These are phyloP conservation scores for Plagodis pulveraria DNA, from an alignment of 2,888 invertebrate species.

Conservation along the genomic window DNA sequence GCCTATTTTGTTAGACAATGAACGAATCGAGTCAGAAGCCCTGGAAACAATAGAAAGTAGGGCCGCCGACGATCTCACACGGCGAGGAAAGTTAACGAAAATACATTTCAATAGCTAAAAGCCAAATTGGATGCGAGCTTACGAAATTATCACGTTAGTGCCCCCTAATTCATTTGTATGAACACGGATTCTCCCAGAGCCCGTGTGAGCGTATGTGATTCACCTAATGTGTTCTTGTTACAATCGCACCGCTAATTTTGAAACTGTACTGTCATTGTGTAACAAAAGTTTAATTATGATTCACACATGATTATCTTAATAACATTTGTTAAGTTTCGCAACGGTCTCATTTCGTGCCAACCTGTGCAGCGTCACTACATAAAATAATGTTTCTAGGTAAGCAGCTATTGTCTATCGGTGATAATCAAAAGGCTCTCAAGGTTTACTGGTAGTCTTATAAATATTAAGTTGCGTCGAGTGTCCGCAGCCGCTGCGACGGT, in stretches of 20 bases:
- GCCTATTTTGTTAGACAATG: constrained; percentile 57
- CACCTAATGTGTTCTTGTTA: constrained; percentile 70
- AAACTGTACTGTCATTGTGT: constrained; percentile 53
- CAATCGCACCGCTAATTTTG: constrained; percentile 64
- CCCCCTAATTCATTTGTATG: constrained; percentile 72
- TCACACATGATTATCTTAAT: constrained; percentile 52
- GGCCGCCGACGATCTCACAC: constrained; percentile 44
- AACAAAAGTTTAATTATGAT: constrained; percentile 50
- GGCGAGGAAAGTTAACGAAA: constrained; percentile 79
- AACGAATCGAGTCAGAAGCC: constrained; percentile 46
- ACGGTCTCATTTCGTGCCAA: constrained; percentile 36
- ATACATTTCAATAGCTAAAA: constrained; percentile 80
- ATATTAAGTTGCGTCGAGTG: constrained; percentile 63
- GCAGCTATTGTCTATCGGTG: constrained; percentile 52
- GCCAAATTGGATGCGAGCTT: constrained; percentile 75
- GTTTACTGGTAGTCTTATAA: constrained; percentile 61
- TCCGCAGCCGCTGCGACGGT: constrained; percentile 44
- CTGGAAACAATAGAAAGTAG: constrained; percentile 71
- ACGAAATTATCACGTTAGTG: constrained; percentile 77
- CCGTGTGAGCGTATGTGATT: constrained; percentile 70
- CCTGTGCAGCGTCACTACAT: constrained; percentile 37
- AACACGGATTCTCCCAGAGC: constrained; percentile 65
- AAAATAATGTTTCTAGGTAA: constrained; percentile 46
- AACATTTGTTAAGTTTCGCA: constrained; percentile 20
- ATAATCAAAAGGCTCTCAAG: constrained; percentile 59